phyloP scores from a whole-genome alignment of 2,888 invertebrate genomes.

The Papilio protenor region DNA sequence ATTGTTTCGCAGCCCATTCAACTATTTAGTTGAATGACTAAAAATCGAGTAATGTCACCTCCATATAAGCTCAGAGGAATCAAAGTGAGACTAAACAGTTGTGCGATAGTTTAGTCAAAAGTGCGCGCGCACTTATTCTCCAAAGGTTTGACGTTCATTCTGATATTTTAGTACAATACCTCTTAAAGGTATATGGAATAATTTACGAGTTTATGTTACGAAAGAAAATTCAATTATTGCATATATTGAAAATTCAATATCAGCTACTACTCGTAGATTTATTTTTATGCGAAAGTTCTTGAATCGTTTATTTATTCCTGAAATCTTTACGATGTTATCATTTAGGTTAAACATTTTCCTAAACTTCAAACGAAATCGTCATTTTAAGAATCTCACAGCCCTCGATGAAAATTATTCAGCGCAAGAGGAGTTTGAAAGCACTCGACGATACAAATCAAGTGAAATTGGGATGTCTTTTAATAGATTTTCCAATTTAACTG shows the following conservation, averaged over 20 bases:
- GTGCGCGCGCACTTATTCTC: no score
- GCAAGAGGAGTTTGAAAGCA: slow-evolving; percentile 28
- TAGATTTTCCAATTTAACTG: slow-evolving; percentile 40
- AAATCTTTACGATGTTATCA: neutral
- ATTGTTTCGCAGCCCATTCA: no score
- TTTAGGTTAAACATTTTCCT: neutral
- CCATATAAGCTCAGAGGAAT: no score
- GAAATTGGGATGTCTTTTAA: slow-evolving; percentile 35
- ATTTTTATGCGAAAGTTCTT: neutral
- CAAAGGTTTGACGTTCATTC: no score
- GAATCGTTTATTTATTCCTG: neutral
- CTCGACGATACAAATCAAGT: slow-evolving; percentile 40
- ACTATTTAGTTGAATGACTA: no score
- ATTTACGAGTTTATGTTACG: no score
- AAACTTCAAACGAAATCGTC: slow-evolving; percentile 20
- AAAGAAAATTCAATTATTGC: no score
- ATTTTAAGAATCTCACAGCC: neutral
- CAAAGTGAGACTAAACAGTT: no score
- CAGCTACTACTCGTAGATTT: neutral
- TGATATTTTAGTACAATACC: no score
- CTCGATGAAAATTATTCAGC: slow-evolving; percentile 27
- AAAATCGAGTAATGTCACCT: no score
- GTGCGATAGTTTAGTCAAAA: no score
- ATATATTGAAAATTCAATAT: neutral
- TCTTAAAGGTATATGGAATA: no score